Evolutionary conservation across 2,888 invertebrate species (phyloP), one percentile per base, ranked within the genome.

Genomic region (Drosophila melanosoma): DNA sequence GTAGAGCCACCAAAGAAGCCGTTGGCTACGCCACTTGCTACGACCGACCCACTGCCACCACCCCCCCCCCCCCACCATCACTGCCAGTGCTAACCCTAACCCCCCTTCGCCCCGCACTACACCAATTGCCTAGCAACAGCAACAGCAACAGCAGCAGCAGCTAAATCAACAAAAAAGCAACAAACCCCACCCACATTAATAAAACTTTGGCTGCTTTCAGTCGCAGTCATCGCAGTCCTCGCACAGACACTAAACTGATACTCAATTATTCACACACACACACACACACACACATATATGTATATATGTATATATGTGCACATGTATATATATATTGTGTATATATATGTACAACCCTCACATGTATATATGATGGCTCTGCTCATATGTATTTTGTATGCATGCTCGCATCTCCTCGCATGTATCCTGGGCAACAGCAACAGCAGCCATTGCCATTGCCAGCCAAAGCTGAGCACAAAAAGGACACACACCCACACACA

Each of bases 381-480:
- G 58, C 57, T 57, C 62, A 62, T 65, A 66, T 74, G 70, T 74
- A 71, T 82, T 45, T 74, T 63, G 76, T 69, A 45, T 71, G 65
- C 67, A 66, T 66, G 62, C 59, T 69, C 65, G 72, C 60, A 64
- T 70, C 61, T 59, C 67, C 66, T 72, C 74, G 68, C 69, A 53
- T 75, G 71, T 88, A 86, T 79, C 70, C 87, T 79, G 83, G 78
- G 73, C 72, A 83, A 83, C 70, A 45, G 42, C 54, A 23, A 35
- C 67, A 69, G 59, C 90, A 90, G 90, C 90, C 90, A 90, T 90
- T 85, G 90, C 87, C 84, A 85, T 84, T 84, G 84, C 84, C 89
- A 84, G 72, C 65, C 54, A 69, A 68, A 68, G 64, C 79, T 59
- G 62, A 54, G 63, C 78, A 79, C 75, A 79, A 79, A 73, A 68